phyloP scores from a whole-genome alignment of 2,888 invertebrate species.

The Cataglyphis livida region DNA sequence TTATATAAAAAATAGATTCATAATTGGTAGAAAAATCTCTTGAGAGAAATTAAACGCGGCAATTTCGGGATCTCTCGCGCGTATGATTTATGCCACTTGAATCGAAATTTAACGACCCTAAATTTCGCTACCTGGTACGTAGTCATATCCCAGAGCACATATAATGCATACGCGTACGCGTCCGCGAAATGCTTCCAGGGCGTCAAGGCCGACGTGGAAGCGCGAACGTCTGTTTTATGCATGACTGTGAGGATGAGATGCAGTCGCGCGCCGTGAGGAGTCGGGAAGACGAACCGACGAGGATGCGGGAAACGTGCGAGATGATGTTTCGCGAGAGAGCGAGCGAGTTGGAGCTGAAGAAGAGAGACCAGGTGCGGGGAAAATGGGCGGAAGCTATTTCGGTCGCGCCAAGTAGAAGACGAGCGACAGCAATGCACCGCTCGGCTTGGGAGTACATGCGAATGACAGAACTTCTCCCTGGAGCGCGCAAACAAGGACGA shows the following conservation, averaged over 20 bases:
- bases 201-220: constrained; percentile 49
- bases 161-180: constrained; percentile 26
- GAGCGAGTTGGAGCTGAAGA: not conserved
- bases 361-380: not conserved
- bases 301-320: not conserved
- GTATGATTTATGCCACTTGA: constrained; percentile 9
- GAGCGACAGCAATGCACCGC: constrained; percentile 40
- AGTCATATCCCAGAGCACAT: not conserved
- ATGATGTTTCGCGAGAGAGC: constrained; percentile 9
- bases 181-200: constrained; percentile 26
- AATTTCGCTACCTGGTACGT: constrained; percentile 13
- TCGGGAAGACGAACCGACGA: constrained; percentile 51
- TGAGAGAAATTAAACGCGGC: constrained; percentile 14
- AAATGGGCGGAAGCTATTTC: constrained; percentile 38
- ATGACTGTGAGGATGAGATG: constrained; percentile 68
- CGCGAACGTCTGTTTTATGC: constrained; percentile 72
- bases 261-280: constrained; percentile 32
- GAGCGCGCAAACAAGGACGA: constrained; percentile 63
- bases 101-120: constrained; percentile 22
- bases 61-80: constrained; percentile 1
- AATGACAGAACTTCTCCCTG: constrained; percentile 60
- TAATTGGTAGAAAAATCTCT: not conserved
- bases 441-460: constrained; percentile 55
- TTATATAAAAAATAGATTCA: not conserved
- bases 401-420: constrained; percentile 42